A percentile compares a stretch with the other conserved stretches of the same genome.
These are phyloP conservation scores for Sebastes melanostomus DNA, from an alignment of 2,797 vertebrate genomes.

Conservation along the genomic window DNA sequence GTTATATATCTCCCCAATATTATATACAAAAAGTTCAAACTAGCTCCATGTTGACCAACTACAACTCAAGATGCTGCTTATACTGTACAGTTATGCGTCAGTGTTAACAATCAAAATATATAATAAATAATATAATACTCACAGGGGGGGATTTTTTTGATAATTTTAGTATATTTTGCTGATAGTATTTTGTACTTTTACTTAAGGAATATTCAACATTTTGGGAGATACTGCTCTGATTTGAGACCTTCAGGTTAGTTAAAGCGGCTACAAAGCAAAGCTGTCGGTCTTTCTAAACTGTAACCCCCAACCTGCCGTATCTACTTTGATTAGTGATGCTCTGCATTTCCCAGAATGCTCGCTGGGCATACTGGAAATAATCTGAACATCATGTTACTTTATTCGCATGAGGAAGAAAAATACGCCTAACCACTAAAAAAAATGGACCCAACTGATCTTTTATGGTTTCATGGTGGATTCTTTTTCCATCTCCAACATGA, in stretches of 20 bases:
- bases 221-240: neutral
- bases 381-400: neutral
- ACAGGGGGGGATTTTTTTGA: too few species aligned
- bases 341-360: neutral
- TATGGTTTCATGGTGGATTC: neutral
- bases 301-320: neutral
- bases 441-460: neutral
- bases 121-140: neutral
- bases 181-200: neutral
- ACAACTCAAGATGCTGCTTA: neutral
- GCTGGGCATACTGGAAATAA: slow-evolving; percentile 6
- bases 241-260: neutral
- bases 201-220: too few species aligned
- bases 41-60: neutral
- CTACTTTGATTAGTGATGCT: neutral
- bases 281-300: neutral
- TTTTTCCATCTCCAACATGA: neutral
- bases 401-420: neutral
- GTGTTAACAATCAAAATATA: neutral
- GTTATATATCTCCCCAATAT: neutral
- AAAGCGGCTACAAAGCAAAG: neutral
- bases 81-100: neutral
- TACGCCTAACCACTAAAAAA: neutral
- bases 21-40: neutral
- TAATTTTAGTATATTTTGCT: neutral